phyloP scores from a whole-genome alignment of 2,888 invertebrate species.

The Netelia fuscicornis region DNA sequence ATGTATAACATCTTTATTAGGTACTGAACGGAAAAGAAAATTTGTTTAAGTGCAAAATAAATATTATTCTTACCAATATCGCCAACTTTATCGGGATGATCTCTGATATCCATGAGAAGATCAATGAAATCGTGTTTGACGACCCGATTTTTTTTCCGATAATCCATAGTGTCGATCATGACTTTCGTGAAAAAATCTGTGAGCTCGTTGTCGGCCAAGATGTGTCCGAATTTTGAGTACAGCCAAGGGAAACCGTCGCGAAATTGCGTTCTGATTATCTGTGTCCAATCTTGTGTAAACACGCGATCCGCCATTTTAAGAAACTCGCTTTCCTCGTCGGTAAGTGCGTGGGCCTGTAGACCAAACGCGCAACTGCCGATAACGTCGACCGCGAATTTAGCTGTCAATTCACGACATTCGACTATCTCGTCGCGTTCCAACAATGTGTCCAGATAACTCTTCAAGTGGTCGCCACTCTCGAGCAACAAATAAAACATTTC shows the following conservation, averaged over 20 bases:
- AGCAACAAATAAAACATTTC: conserved; percentile 84
- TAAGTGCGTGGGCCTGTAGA: conserved; percentile 82
- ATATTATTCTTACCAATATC: conserved; percentile 55
- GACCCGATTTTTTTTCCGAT: conserved; percentile 85
- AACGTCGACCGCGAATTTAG: conserved; percentile 84
- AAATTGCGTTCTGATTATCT: conserved; percentile 68
- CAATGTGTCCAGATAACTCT: conserved; percentile 74
- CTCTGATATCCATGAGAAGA: conserved; percentile 86
- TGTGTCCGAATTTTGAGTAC: conserved; percentile 60
- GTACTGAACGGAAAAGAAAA: neutral
- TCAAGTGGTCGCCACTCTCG: conserved; percentile 81
- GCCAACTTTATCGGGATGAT: conserved; percentile 76
- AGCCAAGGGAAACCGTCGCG: conserved; percentile 69
- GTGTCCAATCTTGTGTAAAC: conserved; percentile 70
- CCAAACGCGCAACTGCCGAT: conserved; percentile 85
- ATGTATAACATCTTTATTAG: neutral
- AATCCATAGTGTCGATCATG: conserved; percentile 85
- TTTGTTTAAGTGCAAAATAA: conserved; percentile 48
- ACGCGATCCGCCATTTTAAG: conserved; percentile 81
- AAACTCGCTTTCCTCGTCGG: conserved; percentile 82
- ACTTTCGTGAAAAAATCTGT: conserved; percentile 85
- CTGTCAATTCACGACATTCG: conserved; percentile 80
- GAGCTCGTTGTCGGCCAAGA: conserved; percentile 68
- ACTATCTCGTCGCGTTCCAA: conserved; percentile 69
- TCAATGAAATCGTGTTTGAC: conserved; percentile 87